Percentiles rank a stretch among this genome's conserved stretches.
Evolutionary conservation across 2,113 vertebrate genomes (phyloP).

Genomic region (Symphodus melops): DNA sequence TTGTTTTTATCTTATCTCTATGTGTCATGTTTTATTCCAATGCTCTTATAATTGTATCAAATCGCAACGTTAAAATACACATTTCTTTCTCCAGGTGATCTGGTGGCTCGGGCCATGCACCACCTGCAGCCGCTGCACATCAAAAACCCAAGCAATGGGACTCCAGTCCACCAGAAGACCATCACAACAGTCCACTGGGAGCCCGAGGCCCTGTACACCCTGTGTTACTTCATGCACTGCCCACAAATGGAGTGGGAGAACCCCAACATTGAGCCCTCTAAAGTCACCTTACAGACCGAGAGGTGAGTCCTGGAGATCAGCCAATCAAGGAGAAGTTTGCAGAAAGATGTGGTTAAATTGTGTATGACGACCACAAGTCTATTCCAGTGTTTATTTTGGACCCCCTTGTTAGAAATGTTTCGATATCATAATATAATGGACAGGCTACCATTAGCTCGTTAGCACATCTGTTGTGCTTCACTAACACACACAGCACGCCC

Average conservation of each 20-base stretch:
- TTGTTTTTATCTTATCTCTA: conserved; percentile 9
- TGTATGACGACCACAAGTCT: no score
- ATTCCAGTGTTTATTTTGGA: no score
- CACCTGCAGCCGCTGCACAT: conserved; percentile 94
- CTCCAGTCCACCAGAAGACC: conserved; percentile 90
- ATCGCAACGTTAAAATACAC: not conserved
- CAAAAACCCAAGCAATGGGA: conserved; percentile 91
- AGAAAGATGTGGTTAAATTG: no score
- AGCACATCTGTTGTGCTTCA: no score
- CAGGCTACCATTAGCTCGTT: no score
- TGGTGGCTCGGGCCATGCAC: conserved; percentile 97
- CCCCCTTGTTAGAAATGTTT: no score
- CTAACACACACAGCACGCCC: no score
- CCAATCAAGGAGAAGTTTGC: no score
- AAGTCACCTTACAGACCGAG: conserved; percentile 94
- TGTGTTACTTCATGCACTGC: conserved; percentile 99
- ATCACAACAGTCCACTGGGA: conserved; percentile 90
- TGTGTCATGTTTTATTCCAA: not conserved
- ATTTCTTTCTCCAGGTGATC: conserved; percentile 85
- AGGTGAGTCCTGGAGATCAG: conserved; percentile 89
- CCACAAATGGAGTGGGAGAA: conserved; percentile 99
- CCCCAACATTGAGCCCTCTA: conserved; percentile 95
- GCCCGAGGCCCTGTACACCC: conserved; percentile 95
- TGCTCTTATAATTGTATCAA: not conserved
- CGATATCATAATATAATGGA: no score